These are phyloP conservation scores for Sander vitreus DNA, from an alignment of 2,113 vertebrate species.

Conservation along the genomic window DNA sequence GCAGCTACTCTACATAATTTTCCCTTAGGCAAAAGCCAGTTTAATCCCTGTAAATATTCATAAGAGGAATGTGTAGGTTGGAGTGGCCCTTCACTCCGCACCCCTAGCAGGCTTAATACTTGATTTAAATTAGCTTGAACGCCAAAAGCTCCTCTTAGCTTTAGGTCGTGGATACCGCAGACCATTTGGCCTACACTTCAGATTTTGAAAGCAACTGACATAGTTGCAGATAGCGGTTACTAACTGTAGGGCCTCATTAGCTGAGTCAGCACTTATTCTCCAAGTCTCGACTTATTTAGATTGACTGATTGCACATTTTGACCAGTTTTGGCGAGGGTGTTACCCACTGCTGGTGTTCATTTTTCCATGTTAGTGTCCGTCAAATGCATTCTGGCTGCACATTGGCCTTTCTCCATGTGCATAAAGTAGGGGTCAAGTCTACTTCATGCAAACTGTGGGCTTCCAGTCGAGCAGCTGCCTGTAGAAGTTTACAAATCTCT, in stretches of 20 bases:
- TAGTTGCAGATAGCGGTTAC: slow-evolving; percentile 3
- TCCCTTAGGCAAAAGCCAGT: slow-evolving; percentile 34
- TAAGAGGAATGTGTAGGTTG: slow-evolving; percentile 60
- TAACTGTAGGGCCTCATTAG: background rate
- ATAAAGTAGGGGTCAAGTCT: slow-evolving; percentile 13
- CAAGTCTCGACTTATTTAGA: background rate
- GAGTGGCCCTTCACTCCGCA: slow-evolving; percentile 61
- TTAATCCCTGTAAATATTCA: slow-evolving; percentile 66
- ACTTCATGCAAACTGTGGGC: background rate
- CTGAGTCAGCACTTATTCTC: background rate
- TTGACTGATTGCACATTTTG: too few species aligned
- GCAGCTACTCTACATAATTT: slow-evolving; percentile 41
- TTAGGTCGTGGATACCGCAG: background rate
- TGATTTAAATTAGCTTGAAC: slow-evolving; percentile 57
- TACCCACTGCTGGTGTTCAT: background rate
- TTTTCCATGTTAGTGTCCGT: background rate
- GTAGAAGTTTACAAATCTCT: background rate
- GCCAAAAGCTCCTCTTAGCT: slow-evolving; percentile 49
- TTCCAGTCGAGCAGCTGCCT: background rate
- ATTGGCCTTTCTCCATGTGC: slow-evolving; percentile 4
- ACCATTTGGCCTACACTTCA: slow-evolving; percentile 45
- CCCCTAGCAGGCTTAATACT: slow-evolving; percentile 39
- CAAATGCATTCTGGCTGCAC: background rate
- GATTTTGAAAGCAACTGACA: slow-evolving; percentile 6
- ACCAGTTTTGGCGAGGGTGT: too few species aligned